These are phyloP conservation scores for Cephus nigrinus DNA, from an alignment of 2,888 invertebrate species.

Conservation along the genomic window DNA sequence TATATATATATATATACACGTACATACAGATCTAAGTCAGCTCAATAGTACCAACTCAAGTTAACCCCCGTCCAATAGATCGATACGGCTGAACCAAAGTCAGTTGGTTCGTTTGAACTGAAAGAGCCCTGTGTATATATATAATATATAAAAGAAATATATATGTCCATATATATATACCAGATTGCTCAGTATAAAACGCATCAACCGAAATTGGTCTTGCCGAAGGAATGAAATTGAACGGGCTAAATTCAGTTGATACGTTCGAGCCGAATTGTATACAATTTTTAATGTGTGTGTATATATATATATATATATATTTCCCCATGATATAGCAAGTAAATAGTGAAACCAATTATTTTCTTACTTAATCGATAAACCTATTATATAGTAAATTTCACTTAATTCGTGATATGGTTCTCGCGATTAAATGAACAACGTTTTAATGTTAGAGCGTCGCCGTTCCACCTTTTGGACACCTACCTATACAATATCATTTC, in stretches of 20 bases:
- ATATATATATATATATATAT: slow-evolving; percentile 32
- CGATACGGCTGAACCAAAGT: neutral
- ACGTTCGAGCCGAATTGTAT: neutral
- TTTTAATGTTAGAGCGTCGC: slow-evolving; percentile 27
- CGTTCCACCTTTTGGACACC: neutral
- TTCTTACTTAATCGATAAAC: slow-evolving; percentile 27
- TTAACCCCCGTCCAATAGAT: neutral
- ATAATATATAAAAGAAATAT: neutral
- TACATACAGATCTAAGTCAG: neutral
- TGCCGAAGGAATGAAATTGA: neutral
- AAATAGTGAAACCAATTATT: slow-evolving; percentile 38
- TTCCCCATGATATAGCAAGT: slow-evolving; percentile 41
- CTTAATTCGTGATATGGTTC: slow-evolving; percentile 54
- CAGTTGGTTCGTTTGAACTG: neutral
- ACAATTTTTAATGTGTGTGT: neutral
- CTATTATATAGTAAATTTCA: slow-evolving; percentile 39
- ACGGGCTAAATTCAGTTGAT: neutral
- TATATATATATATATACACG: slow-evolving; percentile 19
- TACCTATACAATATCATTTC: neutral
- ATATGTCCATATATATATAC: neutral
- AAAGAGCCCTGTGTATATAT: neutral
- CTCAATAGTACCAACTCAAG: neutral
- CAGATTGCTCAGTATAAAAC: neutral
- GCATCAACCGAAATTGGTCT: neutral
- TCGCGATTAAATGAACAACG: slow-evolving; percentile 45